These are phyloP conservation scores for Sphaerophoria taeniata DNA, from an alignment of 2,888 invertebrate genomes.

Conservation along the genomic window DNA sequence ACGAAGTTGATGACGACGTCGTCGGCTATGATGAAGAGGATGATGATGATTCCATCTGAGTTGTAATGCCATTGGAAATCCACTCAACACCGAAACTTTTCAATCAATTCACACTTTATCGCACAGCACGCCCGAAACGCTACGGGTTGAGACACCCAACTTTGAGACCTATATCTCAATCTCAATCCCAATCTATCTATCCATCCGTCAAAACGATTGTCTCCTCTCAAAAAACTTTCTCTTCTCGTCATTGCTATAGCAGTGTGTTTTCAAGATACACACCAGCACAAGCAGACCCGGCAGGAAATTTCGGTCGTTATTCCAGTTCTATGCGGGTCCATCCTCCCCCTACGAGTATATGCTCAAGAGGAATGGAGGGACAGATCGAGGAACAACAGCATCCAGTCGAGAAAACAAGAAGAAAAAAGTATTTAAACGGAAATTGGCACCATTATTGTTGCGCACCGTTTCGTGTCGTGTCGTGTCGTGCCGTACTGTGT, in stretches of 20 bases:
- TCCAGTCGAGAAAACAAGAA: conserved; percentile 59
- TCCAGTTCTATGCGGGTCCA: conserved; percentile 60
- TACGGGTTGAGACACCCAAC: not conserved
- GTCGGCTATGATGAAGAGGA: conserved; percentile 1
- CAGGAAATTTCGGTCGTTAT: conserved; percentile 72
- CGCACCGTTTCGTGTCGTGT: conserved; percentile 65
- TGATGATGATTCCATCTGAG: conserved; percentile 56
- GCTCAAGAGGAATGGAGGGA: not conserved
- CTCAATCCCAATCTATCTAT: conserved; percentile 63
- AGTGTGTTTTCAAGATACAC: not conserved
- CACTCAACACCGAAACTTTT: conserved; percentile 71
- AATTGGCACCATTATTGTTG: conserved; percentile 75
- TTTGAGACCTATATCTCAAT: not conserved
- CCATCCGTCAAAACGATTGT: conserved; percentile 74
- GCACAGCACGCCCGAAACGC: conserved; percentile 33
- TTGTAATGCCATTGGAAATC: conserved; percentile 70
- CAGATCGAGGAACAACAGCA: not conserved
- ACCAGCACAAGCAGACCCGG: conserved; percentile 19
- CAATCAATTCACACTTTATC: conserved; percentile 71
- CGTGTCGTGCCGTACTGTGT: conserved; percentile 64
- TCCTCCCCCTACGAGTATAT: not conserved
- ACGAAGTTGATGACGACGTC: conserved; percentile 31
- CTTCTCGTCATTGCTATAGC: conserved; percentile 46
- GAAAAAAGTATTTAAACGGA: conserved; percentile 73
- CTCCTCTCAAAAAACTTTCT: conserved; percentile 70